Conservation (phyloP, 2,113 vertebrate species). For the Gopherus evgoodei region DNA sequence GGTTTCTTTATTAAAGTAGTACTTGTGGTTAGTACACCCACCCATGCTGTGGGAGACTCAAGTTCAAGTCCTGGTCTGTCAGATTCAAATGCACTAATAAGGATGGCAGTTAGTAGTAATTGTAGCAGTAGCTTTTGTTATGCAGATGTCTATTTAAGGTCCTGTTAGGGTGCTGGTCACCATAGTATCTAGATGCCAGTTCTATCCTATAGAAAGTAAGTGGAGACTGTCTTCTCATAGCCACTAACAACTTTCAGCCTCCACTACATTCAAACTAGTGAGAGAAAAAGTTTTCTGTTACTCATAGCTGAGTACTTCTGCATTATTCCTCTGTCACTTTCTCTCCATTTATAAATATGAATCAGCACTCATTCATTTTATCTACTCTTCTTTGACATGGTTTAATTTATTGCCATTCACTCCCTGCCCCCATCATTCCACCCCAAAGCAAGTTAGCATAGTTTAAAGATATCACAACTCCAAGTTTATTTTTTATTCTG, state of each 20-base stretch:
- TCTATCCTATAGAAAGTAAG: too few species aligned
- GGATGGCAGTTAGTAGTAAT: background rate
- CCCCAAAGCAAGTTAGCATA: background rate
- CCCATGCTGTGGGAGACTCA: too few species aligned
- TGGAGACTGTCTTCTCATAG: background rate
- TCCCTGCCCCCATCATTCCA: background rate
- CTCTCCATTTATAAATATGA: background rate
- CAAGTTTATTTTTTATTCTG: background rate
- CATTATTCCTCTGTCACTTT: background rate
- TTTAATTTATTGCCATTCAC: background rate
- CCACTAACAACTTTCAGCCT: background rate
- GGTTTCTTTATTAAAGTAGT: background rate
- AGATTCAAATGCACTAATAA: background rate
- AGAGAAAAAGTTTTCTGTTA: fast-evolving
- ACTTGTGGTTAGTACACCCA: too few species aligned
- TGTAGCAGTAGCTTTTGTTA: background rate
- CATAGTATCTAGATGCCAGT: background rate
- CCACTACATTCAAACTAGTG: background rate
- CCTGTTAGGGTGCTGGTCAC: background rate
- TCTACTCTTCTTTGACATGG: background rate
- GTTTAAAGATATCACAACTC: background rate
- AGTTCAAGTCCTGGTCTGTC: too few species aligned
- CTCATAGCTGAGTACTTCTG: background rate
- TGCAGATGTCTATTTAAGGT: background rate
- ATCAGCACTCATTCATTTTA: background rate